Base-by-base conservation (phyloP, 1,140 invertebrate genomes). In the Solenopsis invicta region DNA sequence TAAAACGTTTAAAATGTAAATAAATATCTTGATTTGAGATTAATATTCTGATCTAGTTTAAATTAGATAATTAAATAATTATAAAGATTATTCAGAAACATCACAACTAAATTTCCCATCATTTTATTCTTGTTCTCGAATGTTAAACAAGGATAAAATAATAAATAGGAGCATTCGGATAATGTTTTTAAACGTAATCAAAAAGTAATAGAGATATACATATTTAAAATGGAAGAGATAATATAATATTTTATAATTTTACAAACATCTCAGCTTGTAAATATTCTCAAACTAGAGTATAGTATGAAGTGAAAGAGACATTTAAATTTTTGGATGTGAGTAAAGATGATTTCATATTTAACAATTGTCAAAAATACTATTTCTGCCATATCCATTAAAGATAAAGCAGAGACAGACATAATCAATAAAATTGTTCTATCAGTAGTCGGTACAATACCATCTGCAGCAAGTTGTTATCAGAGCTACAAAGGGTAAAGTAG, bases 401-500 rank as follows among this genome's bases (percentile, higher is more conserved):
- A 48, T 48, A 82, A 16, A 67, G 54, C 48, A 74, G 48, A 13
- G 18, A 34, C 37, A 29, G 24, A 64, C 1, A 48, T 29, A 80
- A 41, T 50, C 50, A 12, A 48, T 8, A 10, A 24, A 69, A 16
- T n/a, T 64, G 64, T 24, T 59, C 4, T n/a, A 67, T 64, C 18
- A 69, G n/a, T 41, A 48, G 67, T n/a, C 41, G 54, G 10, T 50
- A 61, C 4, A 18, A 1, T 69, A 54, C 24, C 52, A 48, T 21
- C 52, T 59, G 9, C 13, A 84, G 69, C 6, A 84, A 1, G 1
- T n/a, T 56, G 77, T 24, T 50, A 37, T 21, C 12, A 84, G 0
- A 48, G 16, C 67, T 61, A 24, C 24, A 21, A 10, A 48, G n/a
- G 80, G 6, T 84, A 84, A 84, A 34, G 41, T 41, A 84, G 80